A percentile compares a stretch with the other conserved stretches of the same genome.
Evolutionary conservation across 2,113 vertebrate genomes (phyloP).

Genomic region (Laterallus jamaicensis): DNA sequence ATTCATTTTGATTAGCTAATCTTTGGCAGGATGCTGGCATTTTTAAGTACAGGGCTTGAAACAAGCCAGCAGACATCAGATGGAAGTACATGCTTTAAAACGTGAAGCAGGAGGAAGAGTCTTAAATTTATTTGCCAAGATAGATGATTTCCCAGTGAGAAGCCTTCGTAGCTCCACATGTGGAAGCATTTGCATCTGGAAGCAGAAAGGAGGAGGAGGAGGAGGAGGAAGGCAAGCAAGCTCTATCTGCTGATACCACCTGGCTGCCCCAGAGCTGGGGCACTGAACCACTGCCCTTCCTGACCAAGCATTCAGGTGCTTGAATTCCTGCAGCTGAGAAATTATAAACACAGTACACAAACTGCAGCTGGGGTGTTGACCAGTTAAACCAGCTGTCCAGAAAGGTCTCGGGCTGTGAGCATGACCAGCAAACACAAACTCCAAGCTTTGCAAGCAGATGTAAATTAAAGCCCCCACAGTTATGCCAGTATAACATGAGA

Average conservation of each 20-base stretch:
- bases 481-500: not conserved
- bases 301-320: not conserved
- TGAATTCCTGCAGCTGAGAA: not conserved
- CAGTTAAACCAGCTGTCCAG: not conserved
- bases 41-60: not conserved
- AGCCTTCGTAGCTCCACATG: not conserved
- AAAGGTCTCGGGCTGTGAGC: not conserved
- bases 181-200: slow-evolving; percentile 26
- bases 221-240: not conserved
- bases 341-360: not conserved
- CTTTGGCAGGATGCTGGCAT: not conserved
- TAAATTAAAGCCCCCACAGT: not conserved
- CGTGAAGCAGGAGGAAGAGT: not conserved
- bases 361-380: not conserved
- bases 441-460: not conserved
- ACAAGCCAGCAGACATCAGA: not conserved
- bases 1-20: not conserved
- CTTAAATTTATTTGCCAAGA: not conserved
- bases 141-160: not conserved
- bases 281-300: not conserved
- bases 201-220: not conserved
- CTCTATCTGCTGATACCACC: not conserved
- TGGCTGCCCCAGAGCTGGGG: not conserved
- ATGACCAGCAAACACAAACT: not conserved
- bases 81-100: not conserved